Evolutionary conservation across 2,113 vertebrate genomes (phyloP).

Genomic region (Cavia porcellus): DNA sequence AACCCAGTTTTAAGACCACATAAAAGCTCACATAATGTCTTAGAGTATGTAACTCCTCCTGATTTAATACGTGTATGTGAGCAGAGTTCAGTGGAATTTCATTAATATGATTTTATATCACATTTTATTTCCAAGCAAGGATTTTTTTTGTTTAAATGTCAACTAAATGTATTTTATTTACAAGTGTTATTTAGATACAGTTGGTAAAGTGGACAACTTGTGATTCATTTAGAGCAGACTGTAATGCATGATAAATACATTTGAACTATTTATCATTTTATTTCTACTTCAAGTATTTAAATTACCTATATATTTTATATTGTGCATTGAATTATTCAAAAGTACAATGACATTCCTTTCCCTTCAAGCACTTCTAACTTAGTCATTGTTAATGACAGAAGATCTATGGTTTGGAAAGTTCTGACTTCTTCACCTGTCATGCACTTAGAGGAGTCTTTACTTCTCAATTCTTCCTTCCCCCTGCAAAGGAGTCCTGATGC

Average conservation of each 20-base stretch:
- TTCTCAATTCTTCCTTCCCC: neutral
- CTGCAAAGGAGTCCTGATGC: neutral
- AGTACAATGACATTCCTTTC: neutral
- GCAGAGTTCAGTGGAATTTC: conserved; percentile 31
- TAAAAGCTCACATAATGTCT: neutral
- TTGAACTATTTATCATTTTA: conserved; percentile 53
- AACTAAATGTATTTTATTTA: conserved; percentile 63
- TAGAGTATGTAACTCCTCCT: conserved; percentile 16
- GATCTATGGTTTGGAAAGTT: neutral
- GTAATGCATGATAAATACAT: conserved; percentile 10
- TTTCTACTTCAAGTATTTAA: conserved; percentile 50
- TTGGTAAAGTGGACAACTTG: conserved; percentile 23
- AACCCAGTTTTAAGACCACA: neutral
- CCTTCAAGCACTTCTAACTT: neutral
- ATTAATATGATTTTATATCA: conserved; percentile 38
- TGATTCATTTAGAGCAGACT: conserved; percentile 9
- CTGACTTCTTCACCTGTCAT: neutral
- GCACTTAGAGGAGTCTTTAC: neutral
- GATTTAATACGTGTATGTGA: neutral
- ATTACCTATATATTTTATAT: conserved; percentile 27
- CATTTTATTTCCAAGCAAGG: conserved; percentile 63
- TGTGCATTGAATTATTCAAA: neutral
- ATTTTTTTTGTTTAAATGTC: conserved; percentile 69
- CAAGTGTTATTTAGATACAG: conserved; percentile 54
- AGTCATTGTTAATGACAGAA: neutral